Conservation (phyloP, 2,113 vertebrate genomes). For the Halcyon senegalensis region DNA sequence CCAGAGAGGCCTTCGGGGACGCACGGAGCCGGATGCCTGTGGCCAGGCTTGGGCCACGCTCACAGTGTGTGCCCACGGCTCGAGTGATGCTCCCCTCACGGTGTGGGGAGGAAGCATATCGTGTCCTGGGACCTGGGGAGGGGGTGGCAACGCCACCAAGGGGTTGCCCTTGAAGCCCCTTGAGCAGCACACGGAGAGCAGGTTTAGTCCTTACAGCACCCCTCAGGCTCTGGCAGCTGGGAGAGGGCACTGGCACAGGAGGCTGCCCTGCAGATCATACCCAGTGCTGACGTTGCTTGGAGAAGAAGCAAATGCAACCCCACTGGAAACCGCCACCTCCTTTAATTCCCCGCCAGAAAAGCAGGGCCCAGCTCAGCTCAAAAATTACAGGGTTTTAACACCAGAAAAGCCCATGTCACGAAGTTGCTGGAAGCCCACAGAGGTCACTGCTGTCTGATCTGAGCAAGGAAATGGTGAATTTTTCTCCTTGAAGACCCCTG, state of each 20-base stretch:
- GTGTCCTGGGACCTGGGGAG: fast-evolving
- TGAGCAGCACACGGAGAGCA: background rate
- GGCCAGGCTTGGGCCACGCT: background rate
- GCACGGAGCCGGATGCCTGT: background rate
- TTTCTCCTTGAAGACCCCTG: background rate
- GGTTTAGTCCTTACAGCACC: background rate
- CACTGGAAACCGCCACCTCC: background rate
- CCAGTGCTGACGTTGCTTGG: fast-evolving
- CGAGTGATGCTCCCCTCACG: fast-evolving
- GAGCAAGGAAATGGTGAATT: fast-evolving
- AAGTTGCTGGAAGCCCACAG: background rate
- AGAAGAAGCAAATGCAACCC: background rate
- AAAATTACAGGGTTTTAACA: background rate
- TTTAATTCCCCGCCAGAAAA: slow-evolving; percentile 22
- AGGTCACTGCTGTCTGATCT: fast-evolving
- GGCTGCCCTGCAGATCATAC: fast-evolving
- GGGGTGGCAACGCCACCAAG: fast-evolving
- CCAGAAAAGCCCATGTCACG: fast-evolving
- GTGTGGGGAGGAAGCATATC: fast-evolving
- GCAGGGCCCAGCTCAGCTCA: background rate
- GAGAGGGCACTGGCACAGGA: background rate
- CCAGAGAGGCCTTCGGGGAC: background rate
- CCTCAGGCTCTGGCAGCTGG: background rate
- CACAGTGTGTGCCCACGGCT: fast-evolving
- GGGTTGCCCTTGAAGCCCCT: background rate